Evolutionary conservation across 2,888 invertebrate genomes (phyloP).

Genomic region (Stenotaenia linearis): DNA sequence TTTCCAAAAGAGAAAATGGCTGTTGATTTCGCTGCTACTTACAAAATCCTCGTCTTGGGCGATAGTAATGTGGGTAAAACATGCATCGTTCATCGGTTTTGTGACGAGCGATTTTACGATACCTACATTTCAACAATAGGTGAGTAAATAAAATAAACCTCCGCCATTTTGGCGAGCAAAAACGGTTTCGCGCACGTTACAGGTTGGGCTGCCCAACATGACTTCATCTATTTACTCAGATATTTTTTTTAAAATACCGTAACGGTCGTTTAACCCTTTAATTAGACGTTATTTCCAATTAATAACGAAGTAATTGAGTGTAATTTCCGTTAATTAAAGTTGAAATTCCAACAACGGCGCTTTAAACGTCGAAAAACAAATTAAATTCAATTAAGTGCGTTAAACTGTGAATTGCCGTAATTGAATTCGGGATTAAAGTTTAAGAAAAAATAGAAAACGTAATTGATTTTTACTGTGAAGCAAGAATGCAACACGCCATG

Average conservation of each 20-base stretch:
- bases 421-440: too few species aligned
- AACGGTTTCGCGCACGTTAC: background rate
- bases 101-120: conserved; percentile 83
- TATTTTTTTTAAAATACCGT: too few species aligned
- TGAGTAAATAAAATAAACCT: conserved; percentile 50
- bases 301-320: too few species aligned
- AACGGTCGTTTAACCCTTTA: too few species aligned
- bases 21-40: conserved; percentile 78
- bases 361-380: too few species aligned
- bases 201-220: conserved; percentile 4
- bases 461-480: background rate
- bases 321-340: too few species aligned
- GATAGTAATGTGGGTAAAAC: conserved; percentile 88
- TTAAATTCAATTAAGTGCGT: too few species aligned
- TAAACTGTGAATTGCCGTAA: too few species aligned
- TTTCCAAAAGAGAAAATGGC: conserved; percentile 55
- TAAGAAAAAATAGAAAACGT: background rate
- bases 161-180: background rate
- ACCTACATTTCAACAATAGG: conserved; percentile 87
- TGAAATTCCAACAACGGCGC: too few species aligned
- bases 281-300: too few species aligned
- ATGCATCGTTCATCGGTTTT: conserved; percentile 82
- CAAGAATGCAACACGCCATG: background rate
- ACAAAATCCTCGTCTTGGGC: conserved; percentile 77
- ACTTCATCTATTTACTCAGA: background rate